A percentile compares a stretch with the other conserved stretches of the same genome.
Evolutionary conservation across 2,113 vertebrate genomes (phyloP).

Genomic region (Conger conger): DNA sequence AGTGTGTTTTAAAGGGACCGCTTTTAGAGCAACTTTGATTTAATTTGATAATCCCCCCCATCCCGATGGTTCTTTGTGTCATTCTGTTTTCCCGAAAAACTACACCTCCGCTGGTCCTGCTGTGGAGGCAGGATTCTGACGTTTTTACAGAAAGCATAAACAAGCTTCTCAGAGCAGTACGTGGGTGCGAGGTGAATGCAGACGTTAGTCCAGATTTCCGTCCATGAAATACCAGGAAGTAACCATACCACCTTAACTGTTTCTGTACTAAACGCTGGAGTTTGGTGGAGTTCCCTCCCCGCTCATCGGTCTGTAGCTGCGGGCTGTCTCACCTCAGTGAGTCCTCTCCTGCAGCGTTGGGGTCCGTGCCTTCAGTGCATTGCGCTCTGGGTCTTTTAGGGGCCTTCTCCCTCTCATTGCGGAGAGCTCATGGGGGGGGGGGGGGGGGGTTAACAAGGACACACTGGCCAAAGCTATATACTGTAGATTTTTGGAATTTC

Average conservation of each 20-base stretch:
- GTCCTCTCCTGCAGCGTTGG: background rate
- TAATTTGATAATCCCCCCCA: background rate
- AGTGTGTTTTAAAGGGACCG: conserved; percentile 43
- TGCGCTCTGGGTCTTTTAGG: background rate
- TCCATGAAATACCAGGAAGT: background rate
- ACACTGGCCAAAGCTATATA: background rate
- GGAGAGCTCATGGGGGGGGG: background rate
- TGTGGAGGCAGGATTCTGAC: background rate
- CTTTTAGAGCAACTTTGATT: background rate
- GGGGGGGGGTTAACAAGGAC: background rate
- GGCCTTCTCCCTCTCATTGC: background rate
- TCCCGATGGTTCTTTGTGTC: conserved; percentile 8
- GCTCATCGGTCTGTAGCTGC: background rate
- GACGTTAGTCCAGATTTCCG: background rate
- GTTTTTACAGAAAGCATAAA: background rate
- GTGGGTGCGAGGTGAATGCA: background rate
- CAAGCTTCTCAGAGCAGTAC: background rate
- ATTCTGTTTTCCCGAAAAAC: background rate
- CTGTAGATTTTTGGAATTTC: background rate
- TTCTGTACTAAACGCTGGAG: background rate
- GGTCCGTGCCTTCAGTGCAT: background rate
- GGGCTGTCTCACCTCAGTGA: background rate
- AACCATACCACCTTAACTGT: background rate
- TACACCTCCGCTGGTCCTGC: conserved; percentile 2
- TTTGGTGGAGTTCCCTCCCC: background rate